Conservation (phyloP, 2,797 vertebrate species). For the Eulemur albifrons region DNA sequence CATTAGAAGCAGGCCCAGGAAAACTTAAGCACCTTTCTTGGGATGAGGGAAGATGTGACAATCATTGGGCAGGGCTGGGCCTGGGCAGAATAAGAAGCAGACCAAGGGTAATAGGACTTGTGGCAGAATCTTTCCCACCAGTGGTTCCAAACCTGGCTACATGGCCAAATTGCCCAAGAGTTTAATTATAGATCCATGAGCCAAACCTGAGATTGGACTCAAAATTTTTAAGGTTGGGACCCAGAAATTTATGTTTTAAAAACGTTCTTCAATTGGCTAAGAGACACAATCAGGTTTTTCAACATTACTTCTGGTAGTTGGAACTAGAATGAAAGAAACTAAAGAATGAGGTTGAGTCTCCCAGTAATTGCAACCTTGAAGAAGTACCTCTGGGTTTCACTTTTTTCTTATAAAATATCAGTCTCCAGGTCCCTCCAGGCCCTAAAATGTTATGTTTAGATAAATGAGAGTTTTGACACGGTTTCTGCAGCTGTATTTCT, state of each 20-base stretch:
- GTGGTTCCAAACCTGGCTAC: not conserved
- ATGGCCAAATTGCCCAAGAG: not conserved
- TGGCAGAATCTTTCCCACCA: not conserved
- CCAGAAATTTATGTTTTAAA: not conserved
- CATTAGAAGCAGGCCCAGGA: not conserved
- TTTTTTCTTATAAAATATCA: conserved; percentile 27
- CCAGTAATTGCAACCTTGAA: not conserved
- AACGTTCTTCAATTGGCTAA: not conserved
- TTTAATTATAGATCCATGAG: not conserved
- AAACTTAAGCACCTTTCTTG: not conserved
- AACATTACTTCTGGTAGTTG: not conserved
- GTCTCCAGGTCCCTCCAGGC: not conserved
- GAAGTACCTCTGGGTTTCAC: not conserved
- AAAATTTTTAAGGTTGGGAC: not conserved
- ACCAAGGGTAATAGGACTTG: not conserved
- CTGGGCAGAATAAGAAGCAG: not conserved
- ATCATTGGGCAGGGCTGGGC: not conserved
- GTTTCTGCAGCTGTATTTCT: not conserved
- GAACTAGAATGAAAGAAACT: not conserved
- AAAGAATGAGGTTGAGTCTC: not conserved
- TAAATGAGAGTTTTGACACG: not conserved
- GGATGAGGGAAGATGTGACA: not conserved
- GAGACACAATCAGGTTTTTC: not conserved
- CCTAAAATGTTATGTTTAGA: conserved; percentile 1
- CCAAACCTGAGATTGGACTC: not conserved